Evolutionary conservation across 2,797 vertebrate genomes (phyloP), one percentile per base, ranked within the genome.

Genomic region (Uromys caudimaculatus): DNA sequence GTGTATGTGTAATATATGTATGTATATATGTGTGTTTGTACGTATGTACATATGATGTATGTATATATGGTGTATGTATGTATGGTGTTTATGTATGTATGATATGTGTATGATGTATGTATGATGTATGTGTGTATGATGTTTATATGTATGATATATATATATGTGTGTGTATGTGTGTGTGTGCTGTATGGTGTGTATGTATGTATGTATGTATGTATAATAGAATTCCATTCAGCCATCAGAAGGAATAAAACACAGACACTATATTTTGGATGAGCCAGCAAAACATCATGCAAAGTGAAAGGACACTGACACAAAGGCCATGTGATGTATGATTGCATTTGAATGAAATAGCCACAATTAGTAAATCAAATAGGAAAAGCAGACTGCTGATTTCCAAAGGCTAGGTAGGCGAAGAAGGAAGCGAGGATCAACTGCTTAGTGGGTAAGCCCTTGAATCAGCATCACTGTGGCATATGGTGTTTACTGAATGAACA

Each of bases 381-480:
- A 38, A 93, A 91, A 87, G n/a, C 56, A 87, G 47, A 91, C 17
- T 78, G 6, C 62, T 58, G 17, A 13, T 90, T 92, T 27, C 11
- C 75, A 89, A 32, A 11, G 32, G 2, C 67, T 35, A 9, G 10
- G 4, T 38, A 16, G 10, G 6, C 52, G 19, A 7, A 64, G 41
- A 35, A 10, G 44, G 44, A 50, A 29, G 54, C 1, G 13, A 58
- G 60, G 32, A 67, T 3, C 82, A 76, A 75, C 14, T 56, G 58
- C 24, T 85, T 93, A 91, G 6, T 58, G 13, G 16, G 19, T 44
- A 76, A 75, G 76, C 96, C 88, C 78, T 19, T 38, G 56, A 96
- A 41, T 90, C 90, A 90, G 91, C 9, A 56, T 92, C 32, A 35
- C 69, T 21, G 47, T 73, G 38, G 19, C 24, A 75, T 54, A 89